These are phyloP conservation scores for Polydrusus tereticollis DNA, from an alignment of 2,888 invertebrate genomes.

Conservation along the genomic window DNA sequence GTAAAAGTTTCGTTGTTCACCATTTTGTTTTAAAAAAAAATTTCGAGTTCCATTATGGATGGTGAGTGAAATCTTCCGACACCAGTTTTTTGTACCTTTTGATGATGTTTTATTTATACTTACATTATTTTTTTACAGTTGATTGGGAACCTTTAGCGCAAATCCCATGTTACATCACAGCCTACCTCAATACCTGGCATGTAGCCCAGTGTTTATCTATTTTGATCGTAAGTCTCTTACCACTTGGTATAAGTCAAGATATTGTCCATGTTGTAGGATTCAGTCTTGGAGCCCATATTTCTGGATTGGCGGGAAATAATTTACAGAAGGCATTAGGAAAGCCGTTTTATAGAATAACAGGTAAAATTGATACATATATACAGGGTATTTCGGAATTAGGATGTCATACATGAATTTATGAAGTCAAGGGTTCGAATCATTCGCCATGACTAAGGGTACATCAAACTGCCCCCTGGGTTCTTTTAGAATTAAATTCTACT, in stretches of 20 bases:
- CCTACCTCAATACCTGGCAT: conserved; percentile 72
- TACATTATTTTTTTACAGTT: conserved; percentile 58
- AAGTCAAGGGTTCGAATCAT: background rate
- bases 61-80: too few species aligned
- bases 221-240: conserved; percentile 65
- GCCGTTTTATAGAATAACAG: conserved; percentile 70
- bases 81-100: too few species aligned
- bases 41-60: too few species aligned
- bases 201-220: conserved; percentile 72
- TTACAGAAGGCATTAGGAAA: conserved; percentile 61
- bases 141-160: conserved; percentile 71
- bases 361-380: conserved; percentile 57
- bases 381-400: background rate
- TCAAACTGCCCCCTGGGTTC: too few species aligned
- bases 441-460: too few species aligned
- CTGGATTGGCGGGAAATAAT: conserved; percentile 64
- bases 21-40: too few species aligned
- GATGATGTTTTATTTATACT: background rate
- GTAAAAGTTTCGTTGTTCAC: too few species aligned
- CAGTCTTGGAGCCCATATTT: conserved; percentile 72
- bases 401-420: too few species aligned
- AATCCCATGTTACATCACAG: conserved; percentile 72
- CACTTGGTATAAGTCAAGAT: conserved; percentile 60
- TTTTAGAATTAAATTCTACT: too few species aligned
- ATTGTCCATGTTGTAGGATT: conserved; percentile 72